Base-by-base conservation (phyloP, 2,888 invertebrate species). In the Drosophila histrio region DNA sequence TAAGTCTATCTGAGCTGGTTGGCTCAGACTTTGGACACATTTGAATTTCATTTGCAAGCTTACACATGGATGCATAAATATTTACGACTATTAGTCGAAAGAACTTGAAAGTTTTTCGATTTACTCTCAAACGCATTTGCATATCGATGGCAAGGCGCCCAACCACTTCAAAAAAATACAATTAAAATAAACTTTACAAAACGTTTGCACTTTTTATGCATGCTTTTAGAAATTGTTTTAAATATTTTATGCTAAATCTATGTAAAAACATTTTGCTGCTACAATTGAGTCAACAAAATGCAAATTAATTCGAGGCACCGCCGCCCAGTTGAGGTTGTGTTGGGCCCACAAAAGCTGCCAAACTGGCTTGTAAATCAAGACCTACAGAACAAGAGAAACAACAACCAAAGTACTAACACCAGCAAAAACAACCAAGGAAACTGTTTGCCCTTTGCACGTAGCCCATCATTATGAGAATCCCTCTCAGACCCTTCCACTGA, bases 61-160 rank as follows among this genome's bases (percentile, higher is more conserved):
- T 85, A 69, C 64, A 64, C 73, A 87, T 63, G 73, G 39, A 70
- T 62, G 70, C 89, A 82, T 87, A 87, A 86, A 88, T 80, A 87
- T 82, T 82, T 82, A 82, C 89, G 82, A 87, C 87, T 84, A 88
- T 88, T 87, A 88, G 87, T 86, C 69, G 57, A 49, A 43, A 64
- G 66, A 54, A 71, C 63, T 68, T 64, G 54, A 87, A 82, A 82
- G 78, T 82, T 82, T 82, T 82, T 88, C 82, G 81, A 82, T 82
- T 88, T 81, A 52, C 58, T 53, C 36, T 39, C 47, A 46, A 62
- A 61, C 38, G 15, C 75, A 75, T 82, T 88, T 87, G 81, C 89
- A 82, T 82, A 88, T 88, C 89, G 89, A 88, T 87, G 49, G 38
- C 13, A 26, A 49, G 9, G 2, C 11, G 26, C 28, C 3, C 9